Evolutionary conservation across 2,888 invertebrate genomes (phyloP).

Genomic region (Blomia tropicalis): DNA sequence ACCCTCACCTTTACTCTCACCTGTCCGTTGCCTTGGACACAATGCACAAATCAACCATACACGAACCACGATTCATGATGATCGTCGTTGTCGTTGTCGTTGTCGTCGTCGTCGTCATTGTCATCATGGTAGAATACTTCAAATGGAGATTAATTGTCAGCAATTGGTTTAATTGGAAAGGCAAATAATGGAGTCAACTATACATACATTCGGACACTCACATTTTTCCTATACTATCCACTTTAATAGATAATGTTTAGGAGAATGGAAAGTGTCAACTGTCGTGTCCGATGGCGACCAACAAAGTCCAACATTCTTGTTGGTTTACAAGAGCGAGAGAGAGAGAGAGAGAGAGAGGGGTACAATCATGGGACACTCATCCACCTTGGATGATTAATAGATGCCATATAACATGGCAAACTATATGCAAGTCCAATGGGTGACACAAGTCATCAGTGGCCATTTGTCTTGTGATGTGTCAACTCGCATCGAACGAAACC

Average conservation of each 20-base stretch:
- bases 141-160: conserved; percentile 9
- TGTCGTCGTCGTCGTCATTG: no score
- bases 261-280: conserved; percentile 6
- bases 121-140: not conserved
- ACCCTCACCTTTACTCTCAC: not conserved
- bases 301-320: not conserved
- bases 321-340: no score
- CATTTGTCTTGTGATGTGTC: conserved; percentile 12
- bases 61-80: no score
- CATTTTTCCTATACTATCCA: not conserved
- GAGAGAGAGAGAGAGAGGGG: no score
- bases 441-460: conserved; percentile 11
- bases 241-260: not conserved
- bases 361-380: no score
- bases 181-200: not conserved
- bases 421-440: not conserved
- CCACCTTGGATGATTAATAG: conserved; percentile 12
- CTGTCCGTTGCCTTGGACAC: no score
- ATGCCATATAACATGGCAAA: no score
- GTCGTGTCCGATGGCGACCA: no score
- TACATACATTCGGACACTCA: not conserved
- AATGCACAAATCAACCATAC: no score
- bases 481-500: conserved; percentile 9
- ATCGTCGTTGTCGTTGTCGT: no score
- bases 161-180: not conserved